Base-by-base conservation (phyloP, 64 coral and sea anemone genomes). In the Stylophora pistillata region DNA sequence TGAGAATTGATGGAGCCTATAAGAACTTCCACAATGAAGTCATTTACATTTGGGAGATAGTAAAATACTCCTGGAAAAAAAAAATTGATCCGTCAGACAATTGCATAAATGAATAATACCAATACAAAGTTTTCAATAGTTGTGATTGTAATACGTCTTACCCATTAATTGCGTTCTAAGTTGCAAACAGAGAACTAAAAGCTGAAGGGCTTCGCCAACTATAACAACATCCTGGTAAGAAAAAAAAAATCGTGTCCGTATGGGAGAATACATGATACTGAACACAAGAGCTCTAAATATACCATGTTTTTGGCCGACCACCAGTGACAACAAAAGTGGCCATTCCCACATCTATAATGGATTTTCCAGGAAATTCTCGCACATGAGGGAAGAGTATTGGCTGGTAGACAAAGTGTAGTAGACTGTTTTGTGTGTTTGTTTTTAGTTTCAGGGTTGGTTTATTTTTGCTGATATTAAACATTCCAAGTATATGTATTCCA, bases 21-120 rank as follows among this genome's bases (percentile, higher is more conserved):
- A 33, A 97, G 47, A 80, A 97, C 86, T 74, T 97, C 95, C 82
- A 90, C 69, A 81, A 97, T 86, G 37, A 97, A 97, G 73, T 97
- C 95, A 83, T 97, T 93, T 53, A 97, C 95, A 81, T 82, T 97
- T 77, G 95, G 95, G 72, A 97, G 95, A 31, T 97, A 97, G 56
- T 97, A 97, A 97, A 97, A 97, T 26, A 97, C 95, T 82, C 95
- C 95, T 95, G 26, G 9, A 74, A 55, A 56, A 58, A 62, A 74
- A 37, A 79, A 58, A 59, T 20, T 55, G 4, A 11, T 74, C 54
- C 3, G 28, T 63, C 58, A 21, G 62, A 62, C 2, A 34, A 21
- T 68, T 65, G 5, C n/a, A 65, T 20, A 61, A 61, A 16, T 56
- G 6, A 78, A 1, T 47, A 10, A 53, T 15, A 20, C 73, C 52